These are phyloP conservation scores for Perognathus longimembris DNA, from an alignment of 2,113 vertebrate genomes.

Conservation along the genomic window DNA sequence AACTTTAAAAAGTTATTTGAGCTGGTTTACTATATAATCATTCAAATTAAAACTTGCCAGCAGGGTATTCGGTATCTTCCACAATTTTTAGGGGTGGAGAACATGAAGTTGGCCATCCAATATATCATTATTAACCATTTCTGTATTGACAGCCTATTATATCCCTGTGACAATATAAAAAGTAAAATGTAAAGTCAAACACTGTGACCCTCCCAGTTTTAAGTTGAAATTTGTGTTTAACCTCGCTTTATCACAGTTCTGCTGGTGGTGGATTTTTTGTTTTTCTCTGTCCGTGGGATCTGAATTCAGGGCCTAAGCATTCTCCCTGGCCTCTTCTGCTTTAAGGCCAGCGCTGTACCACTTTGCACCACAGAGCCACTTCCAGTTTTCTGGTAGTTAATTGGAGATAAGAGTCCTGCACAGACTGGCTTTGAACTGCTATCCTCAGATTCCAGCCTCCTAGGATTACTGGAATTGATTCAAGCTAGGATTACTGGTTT, in stretches of 20 bases:
- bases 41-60: slow-evolving; percentile 41
- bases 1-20: slow-evolving; percentile 12
- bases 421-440: too few relatives aligned
- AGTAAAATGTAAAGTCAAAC: neutral
- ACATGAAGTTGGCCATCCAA: neutral
- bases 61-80: slow-evolving; percentile 8
- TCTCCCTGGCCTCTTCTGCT: too few relatives aligned
- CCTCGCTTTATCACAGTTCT: slow-evolving; percentile 6
- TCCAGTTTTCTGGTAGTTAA: too few relatives aligned
- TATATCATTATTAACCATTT: slow-evolving; percentile 2
- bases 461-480: too few relatives aligned
- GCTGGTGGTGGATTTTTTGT: neutral
- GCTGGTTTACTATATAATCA: neutral
- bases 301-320: too few relatives aligned
- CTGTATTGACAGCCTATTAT: neutral
- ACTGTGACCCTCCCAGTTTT: slow-evolving; percentile 13
- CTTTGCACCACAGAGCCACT: too few relatives aligned
- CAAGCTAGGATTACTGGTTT: too few relatives aligned
- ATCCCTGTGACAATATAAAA: slow-evolving; percentile 35
- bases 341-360: too few relatives aligned
- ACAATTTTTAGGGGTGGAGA: slow-evolving; percentile 8
- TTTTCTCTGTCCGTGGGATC: too few relatives aligned
- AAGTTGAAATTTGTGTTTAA: neutral
- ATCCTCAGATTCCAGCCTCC: too few relatives aligned
- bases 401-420: too few relatives aligned